Conservation (phyloP, 2,888 invertebrate species). For the Drosophila flavopinicola region DNA sequence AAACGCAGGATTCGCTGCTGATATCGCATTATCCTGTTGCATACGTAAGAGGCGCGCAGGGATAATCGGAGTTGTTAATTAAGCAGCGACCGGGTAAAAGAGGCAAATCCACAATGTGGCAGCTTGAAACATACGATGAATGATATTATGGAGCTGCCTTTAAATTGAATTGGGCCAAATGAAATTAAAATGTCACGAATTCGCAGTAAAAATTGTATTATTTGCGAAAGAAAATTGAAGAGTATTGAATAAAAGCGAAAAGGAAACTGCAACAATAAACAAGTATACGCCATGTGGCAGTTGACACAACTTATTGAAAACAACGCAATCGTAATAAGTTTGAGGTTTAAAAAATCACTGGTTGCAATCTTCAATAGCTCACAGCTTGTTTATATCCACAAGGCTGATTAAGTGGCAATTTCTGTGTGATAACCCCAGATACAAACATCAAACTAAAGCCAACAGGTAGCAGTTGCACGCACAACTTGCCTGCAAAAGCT, state of each 20-base stretch:
- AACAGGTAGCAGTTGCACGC: conserved; percentile 18
- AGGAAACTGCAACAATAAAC: background rate
- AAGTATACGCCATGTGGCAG: no score
- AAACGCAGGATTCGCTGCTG: background rate
- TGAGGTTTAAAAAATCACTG: background rate
- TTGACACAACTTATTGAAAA: no score
- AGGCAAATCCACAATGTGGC: background rate
- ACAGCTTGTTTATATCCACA: background rate
- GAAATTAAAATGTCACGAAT: background rate
- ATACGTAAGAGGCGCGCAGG: background rate
- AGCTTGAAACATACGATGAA: no score
- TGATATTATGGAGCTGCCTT: background rate
- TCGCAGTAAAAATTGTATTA: background rate
- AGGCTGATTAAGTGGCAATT: conserved; percentile 12
- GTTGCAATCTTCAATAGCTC: conserved; percentile 1
- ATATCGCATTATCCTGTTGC: conserved; percentile 1
- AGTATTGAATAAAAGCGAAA: background rate
- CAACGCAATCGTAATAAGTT: no score
- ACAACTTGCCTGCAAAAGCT: background rate
- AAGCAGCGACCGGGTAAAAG: background rate
- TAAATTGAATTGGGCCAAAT: background rate
- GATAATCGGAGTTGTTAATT: conserved; percentile 23
- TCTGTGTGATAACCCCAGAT: background rate
- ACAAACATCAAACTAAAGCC: background rate
- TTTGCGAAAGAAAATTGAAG: background rate